Conservation (phyloP, 2,888 invertebrate species). For the Acholoe squamosa region DNA sequence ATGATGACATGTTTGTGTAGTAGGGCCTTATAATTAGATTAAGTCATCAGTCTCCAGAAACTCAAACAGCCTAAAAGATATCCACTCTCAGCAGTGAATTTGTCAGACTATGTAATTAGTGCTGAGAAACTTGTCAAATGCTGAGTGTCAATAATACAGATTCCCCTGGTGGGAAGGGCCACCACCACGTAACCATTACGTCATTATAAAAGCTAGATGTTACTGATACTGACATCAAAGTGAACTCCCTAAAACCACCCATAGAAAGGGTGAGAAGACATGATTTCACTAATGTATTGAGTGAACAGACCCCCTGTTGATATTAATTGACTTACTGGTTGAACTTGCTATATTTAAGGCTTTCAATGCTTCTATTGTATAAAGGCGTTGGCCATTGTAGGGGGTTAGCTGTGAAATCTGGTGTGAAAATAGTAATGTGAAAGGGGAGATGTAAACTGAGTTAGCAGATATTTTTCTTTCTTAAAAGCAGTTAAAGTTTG, state of each 20-base stretch:
- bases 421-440: neutral
- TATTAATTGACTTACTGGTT: neutral
- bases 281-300: neutral
- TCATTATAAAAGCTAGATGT: neutral
- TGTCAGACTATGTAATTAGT: neutral
- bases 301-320: neutral
- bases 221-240: neutral
- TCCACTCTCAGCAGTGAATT: neutral
- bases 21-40: no score
- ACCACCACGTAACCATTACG: neutral
- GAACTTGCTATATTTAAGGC: neutral
- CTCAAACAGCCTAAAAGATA: neutral
- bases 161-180: neutral
- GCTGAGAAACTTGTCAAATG: neutral
- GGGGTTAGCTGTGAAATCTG: neutral
- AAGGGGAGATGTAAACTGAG: no score
- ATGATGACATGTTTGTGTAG: no score
- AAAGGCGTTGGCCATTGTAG: neutral
- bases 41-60: neutral
- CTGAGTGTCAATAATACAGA: neutral
- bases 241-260: no score
- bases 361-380: neutral
- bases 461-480: no score
- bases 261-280: neutral
- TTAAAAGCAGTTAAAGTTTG: no score